Conservation (phyloP, 2,113 vertebrate genomes). For the Uropsilus gracilis region DNA sequence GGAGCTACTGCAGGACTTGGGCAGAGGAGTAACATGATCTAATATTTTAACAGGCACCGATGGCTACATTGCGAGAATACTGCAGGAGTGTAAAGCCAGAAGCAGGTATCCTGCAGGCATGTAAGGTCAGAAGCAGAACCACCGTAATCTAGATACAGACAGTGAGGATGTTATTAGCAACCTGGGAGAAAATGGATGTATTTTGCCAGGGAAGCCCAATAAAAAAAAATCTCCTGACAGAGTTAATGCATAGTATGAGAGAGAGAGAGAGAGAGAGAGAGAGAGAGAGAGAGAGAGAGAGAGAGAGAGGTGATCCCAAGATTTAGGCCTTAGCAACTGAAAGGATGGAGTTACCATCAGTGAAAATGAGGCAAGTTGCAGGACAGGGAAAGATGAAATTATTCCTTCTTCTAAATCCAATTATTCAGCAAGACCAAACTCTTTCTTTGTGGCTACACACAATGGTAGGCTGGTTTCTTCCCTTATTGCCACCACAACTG, state of each 20-base stretch:
- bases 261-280: not conserved
- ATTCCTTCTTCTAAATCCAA: not conserved
- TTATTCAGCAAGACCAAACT: not conserved
- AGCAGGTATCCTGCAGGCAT: not conserved
- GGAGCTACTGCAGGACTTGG: not conserved
- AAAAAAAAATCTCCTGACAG: not conserved
- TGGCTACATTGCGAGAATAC: rapidly evolving
- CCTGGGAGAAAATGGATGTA: not conserved
- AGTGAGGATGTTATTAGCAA: not conserved
- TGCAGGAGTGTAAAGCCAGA: not conserved
- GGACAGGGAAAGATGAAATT: not conserved
- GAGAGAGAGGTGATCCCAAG: not conserved
- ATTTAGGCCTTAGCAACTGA: not conserved
- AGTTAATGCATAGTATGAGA: not conserved
- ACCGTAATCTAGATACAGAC: not conserved
- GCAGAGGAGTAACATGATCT: not conserved
- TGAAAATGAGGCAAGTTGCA: no score
- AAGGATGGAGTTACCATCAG: not conserved
- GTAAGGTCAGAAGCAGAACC: no score
- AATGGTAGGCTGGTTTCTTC: not conserved
- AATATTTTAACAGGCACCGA: not conserved
- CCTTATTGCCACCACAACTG: not conserved
- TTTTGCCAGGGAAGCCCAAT: not conserved
- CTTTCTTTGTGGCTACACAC: not conserved
- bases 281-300: not conserved